Evolutionary conservation across 2,888 invertebrate genomes (phyloP).

Genomic region (Caenorhabditis virilis): DNA sequence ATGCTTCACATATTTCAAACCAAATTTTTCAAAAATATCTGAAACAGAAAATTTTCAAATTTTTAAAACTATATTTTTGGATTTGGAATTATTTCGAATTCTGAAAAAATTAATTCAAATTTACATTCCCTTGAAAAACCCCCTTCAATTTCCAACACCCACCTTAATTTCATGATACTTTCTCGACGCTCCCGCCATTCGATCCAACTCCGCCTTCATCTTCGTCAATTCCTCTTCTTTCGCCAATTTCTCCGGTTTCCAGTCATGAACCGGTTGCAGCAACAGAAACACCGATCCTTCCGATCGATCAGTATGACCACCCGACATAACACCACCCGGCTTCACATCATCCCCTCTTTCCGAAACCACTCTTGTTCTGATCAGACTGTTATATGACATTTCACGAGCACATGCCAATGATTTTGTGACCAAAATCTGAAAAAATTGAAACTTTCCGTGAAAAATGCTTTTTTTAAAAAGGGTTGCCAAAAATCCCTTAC

Average conservation of each 20-base stretch:
- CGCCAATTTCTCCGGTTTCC: not conserved
- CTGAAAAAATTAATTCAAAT: too few species aligned
- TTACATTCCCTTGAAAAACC: too few species aligned
- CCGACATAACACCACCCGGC: constrained; percentile 86
- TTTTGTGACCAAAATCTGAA: constrained; percentile 79
- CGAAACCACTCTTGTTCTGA: constrained; percentile 76
- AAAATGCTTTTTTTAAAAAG: too few species aligned
- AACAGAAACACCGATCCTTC: not conserved
- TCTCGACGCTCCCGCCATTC: constrained; percentile 71
- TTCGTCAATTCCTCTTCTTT: constrained; percentile 66
- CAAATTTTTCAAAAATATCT: too few species aligned
- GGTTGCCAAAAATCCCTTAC: too few species aligned
- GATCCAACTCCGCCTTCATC: constrained; percentile 76
- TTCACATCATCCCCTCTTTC: constrained; percentile 89
- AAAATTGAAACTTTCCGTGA: constrained; percentile 3
- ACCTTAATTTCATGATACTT: constrained; percentile 1
- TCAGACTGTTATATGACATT: constrained; percentile 78
- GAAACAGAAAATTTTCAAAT: too few species aligned
- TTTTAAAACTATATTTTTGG: too few species aligned
- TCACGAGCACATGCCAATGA: constrained; percentile 81
- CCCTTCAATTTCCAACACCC: not conserved
- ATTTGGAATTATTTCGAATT: too few species aligned
- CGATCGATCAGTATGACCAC: constrained; percentile 74
- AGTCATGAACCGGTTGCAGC: not conserved
- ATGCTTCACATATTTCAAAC: too few species aligned